A percentile compares a stretch with the other conserved stretches of the same genome.
Evolutionary conservation across 2,797 vertebrate species (phyloP).

Genomic region (Columba guinea): DNA sequence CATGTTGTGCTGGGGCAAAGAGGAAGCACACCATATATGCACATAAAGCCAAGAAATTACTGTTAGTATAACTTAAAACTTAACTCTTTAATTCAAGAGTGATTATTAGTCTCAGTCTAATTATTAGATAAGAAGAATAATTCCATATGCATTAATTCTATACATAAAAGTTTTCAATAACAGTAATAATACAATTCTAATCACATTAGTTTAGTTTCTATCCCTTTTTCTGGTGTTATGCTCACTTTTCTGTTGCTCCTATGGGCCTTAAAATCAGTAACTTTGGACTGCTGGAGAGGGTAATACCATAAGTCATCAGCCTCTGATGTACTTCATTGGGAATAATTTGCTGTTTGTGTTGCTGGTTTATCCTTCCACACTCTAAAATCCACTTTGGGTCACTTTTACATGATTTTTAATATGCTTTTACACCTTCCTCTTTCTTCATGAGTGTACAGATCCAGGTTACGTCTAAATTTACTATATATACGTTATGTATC

Average conservation of each 20-base stretch:
- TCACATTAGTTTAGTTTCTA: not conserved
- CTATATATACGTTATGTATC: rapidly evolving
- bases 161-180: not conserved
- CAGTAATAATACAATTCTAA: not conserved
- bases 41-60: not conserved
- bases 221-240: not conserved
- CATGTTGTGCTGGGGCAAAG: not conserved
- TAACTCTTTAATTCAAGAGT: not conserved
- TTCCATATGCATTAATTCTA: not conserved
- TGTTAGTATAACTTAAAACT: not conserved
- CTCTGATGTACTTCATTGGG: not conserved
- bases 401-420: not conserved
- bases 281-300: not conserved
- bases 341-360: not conserved
- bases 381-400: not conserved
- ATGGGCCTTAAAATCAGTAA: not conserved
- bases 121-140: not conserved
- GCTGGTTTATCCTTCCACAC: not conserved
- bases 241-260: not conserved
- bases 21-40: not conserved
- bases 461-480: not conserved
- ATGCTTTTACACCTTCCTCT: not conserved
- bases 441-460: not conserved
- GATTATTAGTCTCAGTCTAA: not conserved
- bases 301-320: not conserved